These are phyloP conservation scores for Elgonia sp. DNA, from an alignment of 2,888 invertebrate genomes.

Conservation along the genomic window DNA sequence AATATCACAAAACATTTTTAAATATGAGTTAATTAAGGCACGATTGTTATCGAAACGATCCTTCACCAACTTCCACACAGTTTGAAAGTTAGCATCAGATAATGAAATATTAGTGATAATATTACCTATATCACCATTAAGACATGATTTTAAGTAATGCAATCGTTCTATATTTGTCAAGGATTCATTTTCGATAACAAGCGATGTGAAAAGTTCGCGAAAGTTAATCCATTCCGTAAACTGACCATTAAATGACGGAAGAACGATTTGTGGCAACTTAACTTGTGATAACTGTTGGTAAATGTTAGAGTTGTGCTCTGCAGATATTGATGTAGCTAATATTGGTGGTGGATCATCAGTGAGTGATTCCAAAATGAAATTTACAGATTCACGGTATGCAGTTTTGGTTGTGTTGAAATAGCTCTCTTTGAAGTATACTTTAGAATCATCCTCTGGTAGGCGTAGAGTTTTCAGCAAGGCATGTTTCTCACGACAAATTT, in stretches of 20 bases:
- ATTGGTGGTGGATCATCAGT: not conserved
- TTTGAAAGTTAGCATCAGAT: not conserved
- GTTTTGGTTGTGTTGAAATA: not conserved
- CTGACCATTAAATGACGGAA: slow-evolving; percentile 25
- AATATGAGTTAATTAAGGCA: slow-evolving; percentile 12
- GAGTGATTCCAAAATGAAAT: slow-evolving; percentile 5
- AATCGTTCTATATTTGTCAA: slow-evolving; percentile 12
- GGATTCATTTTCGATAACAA: slow-evolving; percentile 31
- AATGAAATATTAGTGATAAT: slow-evolving; percentile 12
- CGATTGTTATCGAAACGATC: slow-evolving; percentile 35
- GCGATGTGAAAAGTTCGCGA: slow-evolving; percentile 31
- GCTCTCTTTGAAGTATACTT: not conserved
- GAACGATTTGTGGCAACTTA: not conserved
- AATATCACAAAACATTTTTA: slow-evolving; percentile 13
- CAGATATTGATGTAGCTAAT: no score
- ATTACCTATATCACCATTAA: slow-evolving; percentile 8
- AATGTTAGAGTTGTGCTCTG: not conserved
- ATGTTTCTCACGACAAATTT: slow-evolving; percentile 10
- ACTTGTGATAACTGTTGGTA: not conserved
- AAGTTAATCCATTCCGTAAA: slow-evolving; percentile 36
- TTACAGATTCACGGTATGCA: not conserved
- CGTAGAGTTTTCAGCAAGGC: not conserved
- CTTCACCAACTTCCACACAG: not conserved
- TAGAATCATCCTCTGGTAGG: slow-evolving; percentile 6
- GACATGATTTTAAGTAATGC: slow-evolving; percentile 35